These are phyloP conservation scores for Pseudonaja textilis DNA, from an alignment of 2,113 vertebrate species.

Conservation along the genomic window DNA sequence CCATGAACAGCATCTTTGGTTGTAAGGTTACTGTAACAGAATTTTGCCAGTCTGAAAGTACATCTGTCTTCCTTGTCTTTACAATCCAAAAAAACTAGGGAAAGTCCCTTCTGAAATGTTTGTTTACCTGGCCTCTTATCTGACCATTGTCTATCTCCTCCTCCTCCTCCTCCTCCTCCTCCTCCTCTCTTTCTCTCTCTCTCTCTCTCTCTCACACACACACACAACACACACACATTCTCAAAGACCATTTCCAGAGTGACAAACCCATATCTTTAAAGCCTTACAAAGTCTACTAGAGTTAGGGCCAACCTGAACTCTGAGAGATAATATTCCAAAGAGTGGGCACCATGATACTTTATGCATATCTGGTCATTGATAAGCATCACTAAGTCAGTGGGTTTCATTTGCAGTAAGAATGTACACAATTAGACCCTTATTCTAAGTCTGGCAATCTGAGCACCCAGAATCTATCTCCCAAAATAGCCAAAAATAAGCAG, in stretches of 20 bases:
- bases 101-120: not conserved
- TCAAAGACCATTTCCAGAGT: not conserved
- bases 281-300: not conserved
- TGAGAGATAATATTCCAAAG: not conserved
- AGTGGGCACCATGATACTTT: not conserved
- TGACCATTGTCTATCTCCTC: not conserved
- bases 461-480: not conserved
- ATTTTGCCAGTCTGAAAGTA: not conserved
- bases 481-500: not conserved
- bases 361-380: not conserved
- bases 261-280: not conserved
- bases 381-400: not conserved
- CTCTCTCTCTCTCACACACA: too few species aligned
- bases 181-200: not conserved
- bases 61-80: not conserved
- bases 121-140: not conserved
- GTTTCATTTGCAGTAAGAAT: not conserved
- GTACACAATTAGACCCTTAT: too few species aligned
- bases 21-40: not conserved
- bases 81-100: not conserved
- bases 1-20: not conserved
- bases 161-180: not conserved
- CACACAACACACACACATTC: not conserved
- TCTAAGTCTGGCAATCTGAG: not conserved
- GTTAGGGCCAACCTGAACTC: not conserved